Conservation (phyloP, 2,113 vertebrate species). For the Pungitius pungitius region DNA sequence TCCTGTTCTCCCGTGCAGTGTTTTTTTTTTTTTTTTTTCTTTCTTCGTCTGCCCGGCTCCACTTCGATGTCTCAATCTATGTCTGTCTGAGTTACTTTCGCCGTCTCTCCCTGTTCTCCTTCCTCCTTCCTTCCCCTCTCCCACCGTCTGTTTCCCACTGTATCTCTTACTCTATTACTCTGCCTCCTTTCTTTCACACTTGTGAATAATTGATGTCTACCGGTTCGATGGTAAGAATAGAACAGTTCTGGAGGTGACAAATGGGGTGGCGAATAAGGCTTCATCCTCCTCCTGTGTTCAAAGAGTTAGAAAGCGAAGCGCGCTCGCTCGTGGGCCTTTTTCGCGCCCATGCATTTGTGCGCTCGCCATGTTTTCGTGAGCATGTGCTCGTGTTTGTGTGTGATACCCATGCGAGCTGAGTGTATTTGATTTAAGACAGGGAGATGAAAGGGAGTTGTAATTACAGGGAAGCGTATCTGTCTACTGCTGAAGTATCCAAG, state of each 20-base stretch:
- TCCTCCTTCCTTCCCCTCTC: slow-evolving; percentile 45
- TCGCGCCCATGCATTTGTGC: slow-evolving; percentile 35
- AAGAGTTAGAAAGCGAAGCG: slow-evolving; percentile 70
- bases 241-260: slow-evolving; percentile 81
- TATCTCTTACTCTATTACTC: slow-evolving; percentile 68
- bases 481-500: slow-evolving; percentile 80
- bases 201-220: slow-evolving; percentile 83
- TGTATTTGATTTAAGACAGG: slow-evolving; percentile 70
- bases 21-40: slow-evolving; percentile 30
- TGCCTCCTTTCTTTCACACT: slow-evolving; percentile 65
- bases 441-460: slow-evolving; percentile 80
- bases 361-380: slow-evolving; percentile 37
- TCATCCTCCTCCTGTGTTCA: slow-evolving; percentile 70
- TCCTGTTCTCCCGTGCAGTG: slow-evolving; percentile 45
- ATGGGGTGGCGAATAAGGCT: slow-evolving; percentile 71
- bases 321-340: slow-evolving; percentile 46
- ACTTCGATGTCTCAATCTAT: slow-evolving; percentile 57
- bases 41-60: slow-evolving; percentile 41
- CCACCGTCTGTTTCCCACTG: slow-evolving; percentile 62
- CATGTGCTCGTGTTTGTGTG: slow-evolving; percentile 36
- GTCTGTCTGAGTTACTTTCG: slow-evolving; percentile 58
- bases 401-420: slow-evolving; percentile 41
- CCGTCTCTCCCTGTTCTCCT: slow-evolving; percentile 16
- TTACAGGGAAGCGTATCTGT: slow-evolving; percentile 81
- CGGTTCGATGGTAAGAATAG: slow-evolving; percentile 81